Conservation (phyloP, 1,140 invertebrate genomes). For the Pemphigus obesinymphae region DNA sequence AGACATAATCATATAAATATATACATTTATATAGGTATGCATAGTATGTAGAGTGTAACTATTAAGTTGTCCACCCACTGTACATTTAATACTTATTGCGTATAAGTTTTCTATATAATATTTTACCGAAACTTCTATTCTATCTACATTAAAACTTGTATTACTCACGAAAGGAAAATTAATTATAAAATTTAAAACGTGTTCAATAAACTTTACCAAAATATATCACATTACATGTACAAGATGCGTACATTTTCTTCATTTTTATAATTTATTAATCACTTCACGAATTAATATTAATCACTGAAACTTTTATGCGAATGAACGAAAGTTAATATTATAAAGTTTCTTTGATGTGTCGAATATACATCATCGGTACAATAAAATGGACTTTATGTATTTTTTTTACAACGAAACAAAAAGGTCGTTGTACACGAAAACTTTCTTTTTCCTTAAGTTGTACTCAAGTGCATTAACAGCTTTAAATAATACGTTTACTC, state of each 20-base stretch:
- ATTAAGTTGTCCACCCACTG: too few relatives aligned
- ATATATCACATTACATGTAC: neutral
- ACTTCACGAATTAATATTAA: neutral
- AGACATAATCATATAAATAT: too few relatives aligned
- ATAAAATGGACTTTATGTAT: neutral
- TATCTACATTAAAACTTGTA: neutral
- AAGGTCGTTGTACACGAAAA: neutral
- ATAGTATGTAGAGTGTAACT: too few relatives aligned
- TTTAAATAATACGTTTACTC: neutral
- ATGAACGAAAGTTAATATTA: neutral
- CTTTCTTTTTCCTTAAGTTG: neutral
- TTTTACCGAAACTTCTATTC: neutral
- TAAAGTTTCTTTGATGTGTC: conserved; percentile 13
- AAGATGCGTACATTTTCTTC: neutral
- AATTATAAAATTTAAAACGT: neutral
- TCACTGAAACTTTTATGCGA: neutral
- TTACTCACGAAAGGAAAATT: neutral
- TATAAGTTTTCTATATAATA: too few relatives aligned
- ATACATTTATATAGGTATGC: too few relatives aligned
- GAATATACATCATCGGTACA: neutral
- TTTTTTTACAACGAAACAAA: neutral
- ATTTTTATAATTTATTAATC: neutral
- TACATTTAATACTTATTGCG: too few relatives aligned
- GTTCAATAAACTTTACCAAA: neutral
- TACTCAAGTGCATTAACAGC: neutral